Evolutionary conservation across 2,888 invertebrate species (phyloP).

Genomic region (Caenorhabditis sinica): DNA sequence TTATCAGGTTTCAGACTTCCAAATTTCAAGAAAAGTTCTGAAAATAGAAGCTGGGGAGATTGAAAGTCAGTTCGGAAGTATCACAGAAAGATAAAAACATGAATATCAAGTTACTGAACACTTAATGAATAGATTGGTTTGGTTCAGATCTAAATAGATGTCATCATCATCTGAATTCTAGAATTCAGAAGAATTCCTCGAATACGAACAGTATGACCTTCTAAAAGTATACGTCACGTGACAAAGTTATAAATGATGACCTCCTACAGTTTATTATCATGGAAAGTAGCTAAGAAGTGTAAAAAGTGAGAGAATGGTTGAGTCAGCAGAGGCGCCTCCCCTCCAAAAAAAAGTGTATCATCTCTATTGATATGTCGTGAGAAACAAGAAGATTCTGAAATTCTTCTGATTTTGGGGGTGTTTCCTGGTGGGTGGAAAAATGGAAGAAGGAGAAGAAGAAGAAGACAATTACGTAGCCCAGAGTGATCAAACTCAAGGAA

Average conservation of each 20-base stretch:
- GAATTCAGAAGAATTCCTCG: not conserved
- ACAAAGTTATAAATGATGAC: conserved; percentile 21
- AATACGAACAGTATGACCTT: not conserved
- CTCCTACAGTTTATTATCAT: conserved; percentile 5
- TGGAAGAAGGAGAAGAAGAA: not conserved
- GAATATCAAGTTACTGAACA: conserved; percentile 18
- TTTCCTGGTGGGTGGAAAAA: too few species aligned
- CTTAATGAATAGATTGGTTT: conserved; percentile 1
- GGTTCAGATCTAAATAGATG: not conserved
- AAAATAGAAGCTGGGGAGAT: not conserved
- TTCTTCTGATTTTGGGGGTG: not conserved
- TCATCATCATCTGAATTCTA: not conserved
- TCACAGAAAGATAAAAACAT: conserved; percentile 8
- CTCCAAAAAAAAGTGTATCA: not conserved
- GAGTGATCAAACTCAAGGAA: not conserved
- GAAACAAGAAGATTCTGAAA: not conserved
- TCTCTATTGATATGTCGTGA: not conserved
- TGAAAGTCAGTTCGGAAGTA: not conserved
- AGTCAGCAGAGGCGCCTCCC: conserved; percentile 6
- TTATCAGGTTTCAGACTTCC: too few species aligned
- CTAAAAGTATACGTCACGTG: not conserved
- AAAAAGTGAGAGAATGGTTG: conserved; percentile 37
- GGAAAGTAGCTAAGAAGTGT: not conserved
- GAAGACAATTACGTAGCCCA: not conserved
- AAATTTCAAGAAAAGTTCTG: not conserved